Percentiles rank a stretch among this genome's conserved stretches.
Evolutionary conservation across 2,113 vertebrate genomes (phyloP).

Genomic region (Neotoma lepida): DNA sequence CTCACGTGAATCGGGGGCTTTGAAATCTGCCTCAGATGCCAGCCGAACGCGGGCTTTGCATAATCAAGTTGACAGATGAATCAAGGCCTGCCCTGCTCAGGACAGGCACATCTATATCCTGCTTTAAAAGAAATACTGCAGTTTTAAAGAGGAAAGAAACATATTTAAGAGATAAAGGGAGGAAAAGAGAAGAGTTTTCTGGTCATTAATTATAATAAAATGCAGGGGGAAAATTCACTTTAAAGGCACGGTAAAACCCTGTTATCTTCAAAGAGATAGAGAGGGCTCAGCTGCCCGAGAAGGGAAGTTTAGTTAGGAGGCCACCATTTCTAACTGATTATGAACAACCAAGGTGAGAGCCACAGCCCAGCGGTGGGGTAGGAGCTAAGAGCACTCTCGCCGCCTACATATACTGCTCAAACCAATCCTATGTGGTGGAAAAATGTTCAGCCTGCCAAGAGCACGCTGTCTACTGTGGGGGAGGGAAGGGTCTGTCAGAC

Average conservation of each 20-base stretch:
- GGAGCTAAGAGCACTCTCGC: neutral
- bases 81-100: conserved; percentile 80
- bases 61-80: conserved; percentile 88
- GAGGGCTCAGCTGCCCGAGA: conserved; percentile 65
- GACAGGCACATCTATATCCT: conserved; percentile 87
- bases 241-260: conserved; percentile 85
- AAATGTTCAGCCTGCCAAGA: accelerated
- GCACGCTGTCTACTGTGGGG: neutral
- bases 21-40: conserved; percentile 86
- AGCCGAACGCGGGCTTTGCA: conserved; percentile 85
- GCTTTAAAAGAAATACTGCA: conserved; percentile 89
- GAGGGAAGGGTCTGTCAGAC: neutral
- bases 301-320: conserved; percentile 52
- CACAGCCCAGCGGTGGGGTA: neutral
- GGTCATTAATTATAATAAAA: conserved; percentile 89
- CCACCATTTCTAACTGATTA: neutral
- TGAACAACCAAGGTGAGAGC: neutral
- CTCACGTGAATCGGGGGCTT: conserved; percentile 83
- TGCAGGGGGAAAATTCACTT: conserved; percentile 82
- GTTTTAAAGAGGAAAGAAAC: conserved; percentile 88
- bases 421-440: accelerated
- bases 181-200: conserved; percentile 84
- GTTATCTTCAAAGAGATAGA: conserved; percentile 88
- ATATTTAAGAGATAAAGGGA: conserved; percentile 90
- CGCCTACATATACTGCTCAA: neutral